phyloP scores from a whole-genome alignment of 2,797 vertebrate species.

The Myotis findleyi region DNA sequence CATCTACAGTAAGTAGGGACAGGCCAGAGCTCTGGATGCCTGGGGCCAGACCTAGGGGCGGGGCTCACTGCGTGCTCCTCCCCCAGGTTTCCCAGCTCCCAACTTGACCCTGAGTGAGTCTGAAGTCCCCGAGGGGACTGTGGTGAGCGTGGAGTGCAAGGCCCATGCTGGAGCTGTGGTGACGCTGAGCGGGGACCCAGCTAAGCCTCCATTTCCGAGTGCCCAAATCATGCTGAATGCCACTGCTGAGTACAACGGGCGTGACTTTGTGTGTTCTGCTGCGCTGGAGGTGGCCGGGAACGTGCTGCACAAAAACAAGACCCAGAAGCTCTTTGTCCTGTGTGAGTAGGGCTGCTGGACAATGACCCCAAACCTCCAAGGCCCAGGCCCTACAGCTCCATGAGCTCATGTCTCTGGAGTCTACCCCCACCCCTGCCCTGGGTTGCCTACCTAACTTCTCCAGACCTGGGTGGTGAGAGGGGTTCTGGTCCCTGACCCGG shows the following conservation, averaged over 20 bases:
- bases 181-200: fast-evolving
- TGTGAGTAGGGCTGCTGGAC: constrained; percentile 74
- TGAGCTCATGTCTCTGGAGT: neutral
- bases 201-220: fast-evolving
- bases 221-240: fast-evolving
- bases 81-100: constrained; percentile 69
- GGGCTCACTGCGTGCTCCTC: neutral
- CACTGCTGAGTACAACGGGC: neutral
- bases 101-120: neutral
- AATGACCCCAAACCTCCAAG: neutral
- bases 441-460: neutral
- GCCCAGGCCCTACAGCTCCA: neutral
- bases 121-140: neutral
- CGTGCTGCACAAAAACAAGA: neutral
- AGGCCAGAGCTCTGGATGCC: fast-evolving
- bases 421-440: neutral
- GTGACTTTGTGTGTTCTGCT: constrained; percentile 66
- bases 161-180: neutral
- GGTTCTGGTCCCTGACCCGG: neutral
- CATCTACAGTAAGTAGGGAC: constrained; percentile 73
- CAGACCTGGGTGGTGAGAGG: neutral
- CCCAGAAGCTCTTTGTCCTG: constrained; percentile 46
- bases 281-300: fast-evolving
- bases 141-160: constrained; percentile 33
- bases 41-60: fast-evolving